phyloP scores from a whole-genome alignment of 2,888 invertebrate species.

The Noctua fimbriata region DNA sequence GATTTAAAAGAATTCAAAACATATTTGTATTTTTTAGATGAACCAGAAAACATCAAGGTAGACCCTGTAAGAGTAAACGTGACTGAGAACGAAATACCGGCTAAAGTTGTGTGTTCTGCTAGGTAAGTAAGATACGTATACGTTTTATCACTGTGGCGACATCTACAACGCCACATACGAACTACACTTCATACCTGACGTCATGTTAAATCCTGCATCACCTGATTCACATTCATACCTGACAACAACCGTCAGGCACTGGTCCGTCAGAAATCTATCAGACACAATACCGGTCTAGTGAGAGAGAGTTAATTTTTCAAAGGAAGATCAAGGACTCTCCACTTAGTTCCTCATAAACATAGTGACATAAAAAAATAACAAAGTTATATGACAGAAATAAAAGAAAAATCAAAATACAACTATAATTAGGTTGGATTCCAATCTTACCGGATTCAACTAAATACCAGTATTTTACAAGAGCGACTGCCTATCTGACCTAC shows the following conservation, averaged over 20 bases:
- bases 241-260: not conserved
- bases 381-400: too few relatives aligned
- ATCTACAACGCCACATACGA: not conserved
- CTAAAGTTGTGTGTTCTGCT: constrained; percentile 85
- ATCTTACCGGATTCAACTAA: not conserved
- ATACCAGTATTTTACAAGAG: not conserved
- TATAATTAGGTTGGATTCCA: not conserved
- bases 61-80: constrained; percentile 87
- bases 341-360: not conserved
- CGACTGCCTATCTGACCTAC: not conserved
- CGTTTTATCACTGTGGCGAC: constrained; percentile 11
- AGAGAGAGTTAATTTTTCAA: not conserved
- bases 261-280: not conserved
- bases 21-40: constrained; percentile 77
- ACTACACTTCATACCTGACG: not conserved
- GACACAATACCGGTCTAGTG: not conserved
- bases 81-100: constrained; percentile 86
- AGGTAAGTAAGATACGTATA: constrained; percentile 75
- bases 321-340: not conserved
- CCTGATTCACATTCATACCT: not conserved
- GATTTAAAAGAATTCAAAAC: not conserved
- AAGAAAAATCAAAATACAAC: not conserved
- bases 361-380: not conserved
- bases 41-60: constrained; percentile 96
- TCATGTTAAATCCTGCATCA: not conserved